These are phyloP conservation scores for Rhabdomys pumilio DNA, from an alignment of 2,797 vertebrate species.

Conservation along the genomic window DNA sequence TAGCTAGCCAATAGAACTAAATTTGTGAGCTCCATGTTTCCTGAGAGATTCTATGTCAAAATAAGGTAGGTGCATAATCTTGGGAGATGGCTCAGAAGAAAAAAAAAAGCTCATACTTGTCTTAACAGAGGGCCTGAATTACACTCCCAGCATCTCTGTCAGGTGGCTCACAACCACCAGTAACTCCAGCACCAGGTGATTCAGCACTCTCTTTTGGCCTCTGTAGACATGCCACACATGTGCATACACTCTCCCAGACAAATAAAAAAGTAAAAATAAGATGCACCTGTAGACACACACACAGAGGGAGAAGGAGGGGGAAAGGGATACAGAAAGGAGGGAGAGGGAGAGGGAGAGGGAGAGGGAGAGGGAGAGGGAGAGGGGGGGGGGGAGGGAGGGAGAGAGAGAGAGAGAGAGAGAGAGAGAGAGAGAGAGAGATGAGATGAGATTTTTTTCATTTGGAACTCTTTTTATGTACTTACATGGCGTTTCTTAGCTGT, in stretches of 20 bases:
- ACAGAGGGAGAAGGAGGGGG: background rate
- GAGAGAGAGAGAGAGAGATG: background rate
- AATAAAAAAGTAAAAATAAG: background rate
- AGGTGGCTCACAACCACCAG: background rate
- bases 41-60: background rate
- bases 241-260: background rate
- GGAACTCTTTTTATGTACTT: background rate
- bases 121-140: background rate
- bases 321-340: background rate
- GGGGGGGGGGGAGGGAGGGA: too few relatives aligned
- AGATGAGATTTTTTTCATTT: slow-evolving; percentile 46
- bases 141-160: background rate
- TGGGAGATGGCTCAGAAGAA: background rate
- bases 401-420: background rate
- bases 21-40: background rate
- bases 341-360: too few relatives aligned
- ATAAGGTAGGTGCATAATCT: too few relatives aligned
- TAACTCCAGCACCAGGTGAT: background rate
- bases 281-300: background rate
- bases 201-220: background rate
- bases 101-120: background rate
- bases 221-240: background rate
- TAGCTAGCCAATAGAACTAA: background rate
- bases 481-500: background rate
- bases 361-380: too few relatives aligned